Evolutionary conservation across 2,797 vertebrate genomes (phyloP).

Genomic region (Centroberyx gerrardi): DNA sequence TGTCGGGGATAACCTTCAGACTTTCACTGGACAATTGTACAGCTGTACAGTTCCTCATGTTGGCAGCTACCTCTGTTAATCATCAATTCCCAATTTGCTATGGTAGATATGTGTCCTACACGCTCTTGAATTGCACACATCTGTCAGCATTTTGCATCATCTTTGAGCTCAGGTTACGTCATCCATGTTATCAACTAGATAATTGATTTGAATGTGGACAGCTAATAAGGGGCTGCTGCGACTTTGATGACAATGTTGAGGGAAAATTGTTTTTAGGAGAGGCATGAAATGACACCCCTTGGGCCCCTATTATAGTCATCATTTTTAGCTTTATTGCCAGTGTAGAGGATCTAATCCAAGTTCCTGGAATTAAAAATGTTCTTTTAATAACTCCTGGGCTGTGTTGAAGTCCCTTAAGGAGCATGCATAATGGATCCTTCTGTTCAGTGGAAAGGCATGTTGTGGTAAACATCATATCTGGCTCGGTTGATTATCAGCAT

Average conservation of each 20-base stretch:
- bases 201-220: slow-evolving; percentile 17
- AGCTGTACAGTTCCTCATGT: slow-evolving; percentile 16
- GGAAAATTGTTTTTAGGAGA: slow-evolving; percentile 2
- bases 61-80: slow-evolving; percentile 1
- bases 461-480: slow-evolving; percentile 24
- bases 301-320: slow-evolving; percentile 5
- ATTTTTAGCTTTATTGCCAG: background rate
- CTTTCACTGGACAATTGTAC: slow-evolving; percentile 4
- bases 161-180: slow-evolving; percentile 18
- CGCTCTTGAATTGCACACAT: slow-evolving; percentile 25
- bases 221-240: background rate
- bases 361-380: slow-evolving; percentile 17
- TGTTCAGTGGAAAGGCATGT: slow-evolving; percentile 15
- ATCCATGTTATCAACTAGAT: slow-evolving; percentile 33
- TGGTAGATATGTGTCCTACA: background rate
- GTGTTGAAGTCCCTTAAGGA: slow-evolving; percentile 24
- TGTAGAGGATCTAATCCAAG: slow-evolving; percentile 11
- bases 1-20: slow-evolving; percentile 17
- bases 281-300: background rate
- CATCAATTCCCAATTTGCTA: slow-evolving; percentile 27
- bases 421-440: slow-evolving; percentile 22
- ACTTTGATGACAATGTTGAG: slow-evolving; percentile 2
- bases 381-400: slow-evolving; percentile 16
- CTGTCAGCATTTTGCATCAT: slow-evolving; percentile 33
- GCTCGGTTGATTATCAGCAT: slow-evolving; percentile 14